These are phyloP conservation scores for Chaetophractus vellerosus DNA, from an alignment of 2,797 vertebrate species.

Conservation along the genomic window DNA sequence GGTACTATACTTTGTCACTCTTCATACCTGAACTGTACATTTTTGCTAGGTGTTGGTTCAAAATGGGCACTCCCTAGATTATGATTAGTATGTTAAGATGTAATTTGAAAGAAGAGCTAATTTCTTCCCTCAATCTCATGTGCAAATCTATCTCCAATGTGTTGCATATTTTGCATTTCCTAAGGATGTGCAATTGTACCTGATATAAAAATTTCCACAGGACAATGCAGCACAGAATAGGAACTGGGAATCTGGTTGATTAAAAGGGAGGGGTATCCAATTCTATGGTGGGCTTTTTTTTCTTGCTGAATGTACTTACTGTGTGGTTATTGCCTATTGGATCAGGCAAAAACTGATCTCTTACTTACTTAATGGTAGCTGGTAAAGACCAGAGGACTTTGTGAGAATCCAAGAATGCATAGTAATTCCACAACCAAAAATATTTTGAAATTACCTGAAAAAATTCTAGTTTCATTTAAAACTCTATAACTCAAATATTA, in stretches of 20 bases:
- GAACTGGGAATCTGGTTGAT: neutral
- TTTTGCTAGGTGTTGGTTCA: neutral
- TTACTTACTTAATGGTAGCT: neutral
- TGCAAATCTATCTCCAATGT: neutral
- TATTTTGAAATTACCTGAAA: slow-evolving; percentile 42
- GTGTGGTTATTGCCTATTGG: neutral
- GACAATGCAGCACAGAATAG: neutral
- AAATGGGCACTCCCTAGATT: slow-evolving; percentile 51
- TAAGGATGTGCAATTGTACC: neutral
- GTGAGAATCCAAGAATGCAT: neutral
- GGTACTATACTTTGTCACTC: slow-evolving; percentile 54
- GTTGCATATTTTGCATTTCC: neutral
- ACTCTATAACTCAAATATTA: neutral
- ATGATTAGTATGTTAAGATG: slow-evolving; percentile 65
- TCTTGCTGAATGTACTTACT: neutral
- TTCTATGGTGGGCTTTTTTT: neutral
- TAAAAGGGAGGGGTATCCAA: neutral
- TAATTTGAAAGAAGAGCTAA: slow-evolving; percentile 65
- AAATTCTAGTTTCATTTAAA: neutral
- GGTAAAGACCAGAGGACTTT: neutral
- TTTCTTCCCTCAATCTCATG: slow-evolving; percentile 49
- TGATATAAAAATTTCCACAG: neutral
- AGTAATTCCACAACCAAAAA: neutral
- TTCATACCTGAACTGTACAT: neutral
- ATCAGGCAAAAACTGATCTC: neutral